Conservation (phyloP, 2,797 vertebrate species). For the Gallirallus australis region DNA sequence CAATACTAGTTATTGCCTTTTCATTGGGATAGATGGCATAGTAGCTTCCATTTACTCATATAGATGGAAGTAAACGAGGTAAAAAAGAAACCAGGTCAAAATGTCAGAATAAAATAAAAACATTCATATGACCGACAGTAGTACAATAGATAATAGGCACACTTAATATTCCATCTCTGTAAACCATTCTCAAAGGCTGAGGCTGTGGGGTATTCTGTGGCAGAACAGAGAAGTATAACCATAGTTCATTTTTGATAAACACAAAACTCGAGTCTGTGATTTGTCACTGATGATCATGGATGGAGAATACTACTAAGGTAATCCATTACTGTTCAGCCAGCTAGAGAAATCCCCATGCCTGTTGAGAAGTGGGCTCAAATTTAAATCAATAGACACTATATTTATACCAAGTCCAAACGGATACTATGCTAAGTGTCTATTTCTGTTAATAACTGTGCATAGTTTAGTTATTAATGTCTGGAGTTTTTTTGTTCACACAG, state of each 20-base stretch:
- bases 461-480: slow-evolving; percentile 6
- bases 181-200: slow-evolving; percentile 44
- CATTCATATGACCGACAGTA: slow-evolving; percentile 10
- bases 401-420: background rate
- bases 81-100: slow-evolving; percentile 67
- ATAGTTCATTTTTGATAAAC: slow-evolving; percentile 43
- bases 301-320: slow-evolving; percentile 31
- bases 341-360: background rate
- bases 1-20: slow-evolving; percentile 56
- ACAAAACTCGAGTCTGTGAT: slow-evolving; percentile 24
- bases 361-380: slow-evolving; percentile 21
- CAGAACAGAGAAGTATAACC: slow-evolving; percentile 36
- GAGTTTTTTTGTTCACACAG: background rate
- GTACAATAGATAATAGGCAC: slow-evolving; percentile 55
- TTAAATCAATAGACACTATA: background rate
- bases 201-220: slow-evolving; percentile 26
- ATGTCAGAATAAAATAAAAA: slow-evolving; percentile 69
- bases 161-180: slow-evolving; percentile 67
- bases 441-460: slow-evolving; percentile 15
- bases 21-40: slow-evolving; percentile 52
- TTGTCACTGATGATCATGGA: slow-evolving; percentile 14
- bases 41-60: slow-evolving; percentile 60
- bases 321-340: slow-evolving; percentile 14
- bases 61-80: slow-evolving; percentile 63
- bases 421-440: background rate